These are phyloP conservation scores for Copidosoma floridanum DNA, from an alignment of 1,140 invertebrate genomes.

Conservation along the genomic window DNA sequence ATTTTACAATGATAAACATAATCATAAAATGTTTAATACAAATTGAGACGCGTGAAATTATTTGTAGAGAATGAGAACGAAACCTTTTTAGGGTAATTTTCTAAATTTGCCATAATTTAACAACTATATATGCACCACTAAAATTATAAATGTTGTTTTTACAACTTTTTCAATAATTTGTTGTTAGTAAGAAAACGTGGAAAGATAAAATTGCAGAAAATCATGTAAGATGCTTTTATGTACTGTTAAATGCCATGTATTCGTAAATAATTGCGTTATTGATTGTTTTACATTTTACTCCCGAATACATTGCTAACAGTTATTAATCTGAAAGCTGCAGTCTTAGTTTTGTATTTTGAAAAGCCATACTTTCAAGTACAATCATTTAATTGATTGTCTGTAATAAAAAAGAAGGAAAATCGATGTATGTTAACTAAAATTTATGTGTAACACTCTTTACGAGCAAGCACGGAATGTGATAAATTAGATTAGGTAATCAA, in stretches of 20 bases:
- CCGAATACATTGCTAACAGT: constrained; percentile 4
- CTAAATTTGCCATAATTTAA: too few species aligned
- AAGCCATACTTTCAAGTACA: too few species aligned
- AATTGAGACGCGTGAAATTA: constrained; percentile 2
- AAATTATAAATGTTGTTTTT: background rate
- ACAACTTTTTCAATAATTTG: background rate
- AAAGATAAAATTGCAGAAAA: constrained; percentile 3
- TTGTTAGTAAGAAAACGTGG: background rate
- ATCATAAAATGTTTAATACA: constrained; percentile 11
- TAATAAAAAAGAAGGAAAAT: too few species aligned
- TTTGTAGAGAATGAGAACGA: constrained; percentile 11
- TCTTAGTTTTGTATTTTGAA: constrained; percentile 12
- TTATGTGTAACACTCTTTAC: constrained; percentile 4
- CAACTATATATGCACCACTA: background rate
- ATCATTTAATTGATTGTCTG: too few species aligned
- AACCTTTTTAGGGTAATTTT: constrained; percentile 9
- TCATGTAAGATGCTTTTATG: background rate
- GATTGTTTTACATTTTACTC: constrained; percentile 8
- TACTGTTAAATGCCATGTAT: constrained; percentile 15
- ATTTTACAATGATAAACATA: too few species aligned
- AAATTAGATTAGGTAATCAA: too few species aligned
- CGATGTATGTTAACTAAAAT: too few species aligned
- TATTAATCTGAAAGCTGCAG: constrained; percentile 13
- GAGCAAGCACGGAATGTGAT: too few species aligned
- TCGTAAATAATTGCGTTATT: background rate